Conservation (phyloP, 2,113 vertebrate genomes). For the Panthera tigris region DNA sequence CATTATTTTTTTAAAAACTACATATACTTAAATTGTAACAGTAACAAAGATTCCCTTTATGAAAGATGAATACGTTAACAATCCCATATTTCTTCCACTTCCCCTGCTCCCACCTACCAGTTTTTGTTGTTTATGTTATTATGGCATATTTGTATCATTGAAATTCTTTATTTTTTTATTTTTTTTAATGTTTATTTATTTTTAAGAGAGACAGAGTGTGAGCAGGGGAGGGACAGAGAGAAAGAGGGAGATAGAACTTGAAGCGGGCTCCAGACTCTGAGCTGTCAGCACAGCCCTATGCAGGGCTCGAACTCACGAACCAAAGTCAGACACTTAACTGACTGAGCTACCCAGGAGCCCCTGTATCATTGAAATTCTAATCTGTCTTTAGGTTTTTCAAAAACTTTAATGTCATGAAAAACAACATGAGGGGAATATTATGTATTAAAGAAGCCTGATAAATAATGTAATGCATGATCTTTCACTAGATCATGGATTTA, state of each 20-base stretch:
- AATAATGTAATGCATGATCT: neutral
- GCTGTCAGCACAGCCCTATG: too few relatives aligned
- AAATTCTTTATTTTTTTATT: neutral
- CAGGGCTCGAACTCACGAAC: too few relatives aligned
- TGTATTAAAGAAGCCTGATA: neutral
- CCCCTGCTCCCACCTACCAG: neutral
- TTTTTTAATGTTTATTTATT: too few relatives aligned
- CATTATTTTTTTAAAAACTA: neutral
- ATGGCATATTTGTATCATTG: neutral
- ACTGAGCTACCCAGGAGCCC: too few relatives aligned
- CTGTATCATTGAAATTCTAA: neutral
- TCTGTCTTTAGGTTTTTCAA: conserved; percentile 19
- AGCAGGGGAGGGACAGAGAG: too few relatives aligned
- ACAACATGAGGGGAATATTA: neutral
- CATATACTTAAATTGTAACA: neutral
- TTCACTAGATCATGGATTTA: neutral
- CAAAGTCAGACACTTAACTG: too few relatives aligned
- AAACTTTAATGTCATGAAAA: neutral
- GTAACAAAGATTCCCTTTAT: neutral
- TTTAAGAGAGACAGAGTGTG: too few relatives aligned
- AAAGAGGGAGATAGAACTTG: too few relatives aligned
- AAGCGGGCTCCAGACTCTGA: too few relatives aligned
- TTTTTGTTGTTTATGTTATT: conserved; percentile 31
- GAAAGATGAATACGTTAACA: neutral
- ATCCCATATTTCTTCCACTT: neutral